Evolutionary conservation across 2,888 invertebrate species (phyloP).

Genomic region (Eupithecia exiguata): DNA sequence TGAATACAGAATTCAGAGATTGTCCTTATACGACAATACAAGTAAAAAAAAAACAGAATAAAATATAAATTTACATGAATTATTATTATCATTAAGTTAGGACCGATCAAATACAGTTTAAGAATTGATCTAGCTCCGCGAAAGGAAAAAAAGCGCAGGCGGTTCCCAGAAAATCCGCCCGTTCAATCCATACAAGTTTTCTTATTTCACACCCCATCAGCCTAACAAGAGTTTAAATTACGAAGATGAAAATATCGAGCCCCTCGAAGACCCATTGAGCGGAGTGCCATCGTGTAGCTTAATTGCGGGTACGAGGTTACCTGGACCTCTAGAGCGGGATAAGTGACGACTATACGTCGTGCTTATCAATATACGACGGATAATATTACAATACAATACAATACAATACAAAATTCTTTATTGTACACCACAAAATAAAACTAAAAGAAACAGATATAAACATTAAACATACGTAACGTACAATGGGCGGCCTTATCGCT

Average conservation of each 20-base stretch:
- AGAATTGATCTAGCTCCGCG: neutral
- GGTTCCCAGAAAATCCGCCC: neutral
- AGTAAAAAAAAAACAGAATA: too few species aligned
- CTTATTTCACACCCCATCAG: constrained; percentile 26
- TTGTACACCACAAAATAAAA: too few species aligned
- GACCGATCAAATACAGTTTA: neutral
- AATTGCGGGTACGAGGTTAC: constrained; percentile 48
- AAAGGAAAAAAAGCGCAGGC: neutral
- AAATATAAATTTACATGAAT: too few species aligned
- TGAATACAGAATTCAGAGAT: too few species aligned
- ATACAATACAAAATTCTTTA: too few species aligned
- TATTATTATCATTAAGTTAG: neutral
- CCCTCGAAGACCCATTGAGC: constrained; percentile 42
- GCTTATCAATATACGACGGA: neutral
- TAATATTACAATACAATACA: too few species aligned
- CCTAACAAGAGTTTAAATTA: constrained; percentile 26
- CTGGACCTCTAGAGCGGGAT: constrained; percentile 40
- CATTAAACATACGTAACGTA: too few species aligned
- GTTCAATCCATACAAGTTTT: constrained; percentile 15
- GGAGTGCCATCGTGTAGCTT: constrained; percentile 42
- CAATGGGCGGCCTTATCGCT: too few species aligned
- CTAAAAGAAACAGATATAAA: too few species aligned
- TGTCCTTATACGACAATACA: too few species aligned
- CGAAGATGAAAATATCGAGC: constrained; percentile 36
- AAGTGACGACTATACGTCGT: constrained; percentile 20